Percentiles rank a stretch among this genome's conserved stretches.
These are phyloP conservation scores for Heliconius charithonia DNA, from an alignment of 2,888 invertebrate species.

Conservation along the genomic window DNA sequence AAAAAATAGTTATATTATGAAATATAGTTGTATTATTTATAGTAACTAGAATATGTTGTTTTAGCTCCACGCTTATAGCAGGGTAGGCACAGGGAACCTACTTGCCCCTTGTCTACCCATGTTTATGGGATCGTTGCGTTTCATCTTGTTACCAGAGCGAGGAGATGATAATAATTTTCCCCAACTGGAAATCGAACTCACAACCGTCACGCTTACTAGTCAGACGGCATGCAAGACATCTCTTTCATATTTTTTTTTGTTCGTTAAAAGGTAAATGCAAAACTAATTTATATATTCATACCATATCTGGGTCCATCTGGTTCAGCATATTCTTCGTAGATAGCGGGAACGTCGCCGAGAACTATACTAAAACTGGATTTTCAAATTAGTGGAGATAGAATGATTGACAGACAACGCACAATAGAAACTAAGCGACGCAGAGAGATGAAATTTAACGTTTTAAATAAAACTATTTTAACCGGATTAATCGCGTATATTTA, in stretches of 20 bases:
- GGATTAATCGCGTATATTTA: no score
- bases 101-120: background rate
- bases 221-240: background rate
- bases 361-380: conserved; percentile 9
- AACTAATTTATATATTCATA: conserved; percentile 34
- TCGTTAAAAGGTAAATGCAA: background rate
- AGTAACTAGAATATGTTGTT: background rate
- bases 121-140: background rate
- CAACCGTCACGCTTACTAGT: background rate
- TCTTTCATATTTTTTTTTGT: no score
- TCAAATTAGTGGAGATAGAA: background rate
- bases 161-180: background rate
- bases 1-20: no score
- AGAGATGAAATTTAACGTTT: no score
- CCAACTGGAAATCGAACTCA: background rate
- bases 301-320: conserved; percentile 47
- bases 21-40: no score
- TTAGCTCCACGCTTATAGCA: background rate
- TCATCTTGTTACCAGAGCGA: background rate
- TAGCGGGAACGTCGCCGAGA: conserved; percentile 17
- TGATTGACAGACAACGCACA: no score
- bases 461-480: no score
- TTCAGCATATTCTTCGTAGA: conserved; percentile 49
- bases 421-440: no score
- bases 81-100: background rate